phyloP scores from a whole-genome alignment of 2,888 invertebrate genomes.

The Agrypnus murinus region DNA sequence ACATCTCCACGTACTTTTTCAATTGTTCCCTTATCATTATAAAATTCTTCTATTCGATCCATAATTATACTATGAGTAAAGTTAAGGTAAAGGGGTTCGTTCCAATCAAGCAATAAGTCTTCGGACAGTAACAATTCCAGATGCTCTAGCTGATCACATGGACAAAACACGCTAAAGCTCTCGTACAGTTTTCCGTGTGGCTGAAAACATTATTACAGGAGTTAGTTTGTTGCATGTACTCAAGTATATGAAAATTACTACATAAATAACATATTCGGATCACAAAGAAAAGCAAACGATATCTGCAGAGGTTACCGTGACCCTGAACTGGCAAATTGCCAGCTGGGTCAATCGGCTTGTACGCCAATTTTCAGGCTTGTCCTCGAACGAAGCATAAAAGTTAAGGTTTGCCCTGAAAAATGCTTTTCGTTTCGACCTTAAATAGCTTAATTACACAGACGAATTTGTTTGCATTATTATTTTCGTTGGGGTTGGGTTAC shows the following conservation, averaged over 20 bases:
- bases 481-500: neutral
- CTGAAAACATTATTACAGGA: slow-evolving; percentile 71
- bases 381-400: slow-evolving; percentile 15
- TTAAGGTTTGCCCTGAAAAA: neutral
- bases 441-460: slow-evolving; percentile 5
- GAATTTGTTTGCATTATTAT: slow-evolving; percentile 2
- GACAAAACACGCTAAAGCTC: slow-evolving; percentile 90
- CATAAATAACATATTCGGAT: slow-evolving; percentile 28
- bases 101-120: slow-evolving; percentile 86
- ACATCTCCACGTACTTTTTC: slow-evolving; percentile 88
- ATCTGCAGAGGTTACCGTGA: slow-evolving; percentile 57
- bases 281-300: slow-evolving; percentile 39
- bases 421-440: neutral
- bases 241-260: slow-evolving; percentile 34
- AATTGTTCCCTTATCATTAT: slow-evolving; percentile 76
- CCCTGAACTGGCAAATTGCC: slow-evolving; percentile 57
- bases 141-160: slow-evolving; percentile 82
- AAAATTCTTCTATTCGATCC: slow-evolving; percentile 84
- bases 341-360: slow-evolving; percentile 50
- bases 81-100: slow-evolving; percentile 88
- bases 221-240: slow-evolving; percentile 13
- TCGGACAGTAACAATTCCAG: slow-evolving; percentile 84
- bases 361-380: slow-evolving; percentile 16
- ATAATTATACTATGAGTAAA: slow-evolving; percentile 89
- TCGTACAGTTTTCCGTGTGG: slow-evolving; percentile 87